Evolutionary conservation across 2,888 invertebrate genomes (phyloP), one percentile per base, ranked within the genome.

Genomic region (Lysandra coridon): DNA sequence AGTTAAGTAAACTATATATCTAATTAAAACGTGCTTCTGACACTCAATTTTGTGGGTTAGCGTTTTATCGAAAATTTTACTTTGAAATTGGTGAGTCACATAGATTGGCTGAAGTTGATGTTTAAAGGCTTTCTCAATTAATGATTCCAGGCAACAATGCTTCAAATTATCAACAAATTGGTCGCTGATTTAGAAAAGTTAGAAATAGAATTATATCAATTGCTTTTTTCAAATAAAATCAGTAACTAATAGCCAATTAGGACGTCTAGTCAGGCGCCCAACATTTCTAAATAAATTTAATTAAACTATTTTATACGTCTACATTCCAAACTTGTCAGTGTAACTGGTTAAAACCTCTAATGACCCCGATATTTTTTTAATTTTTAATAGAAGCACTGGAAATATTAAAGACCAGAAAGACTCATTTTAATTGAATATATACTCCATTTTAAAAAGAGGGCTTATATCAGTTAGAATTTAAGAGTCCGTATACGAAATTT

Each of bases 201-300:
- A 17, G 5, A 69, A 69, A 69, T 69, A 69, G 14, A 69, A 69
- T 69, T 69, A 2, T 64, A 64, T 64, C 64, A 64, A 64, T 62
- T 10, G 64, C 12, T 69, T 69, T 69, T 30, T 69, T 6, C 33
- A 37, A 69, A 37, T 33, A 37, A n/a, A 30, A 74, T 74, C 14
- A 37, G 37, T 5, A 17, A 73, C 73, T 73, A 73, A 73, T 73
- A 30, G 73, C 73, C 73, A 44, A 74, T 74, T 74, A 74, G 44
- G 44, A 44, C 12, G 74, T 74, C 74, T 74, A n/a, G 44, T 23
- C 44, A 74, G 44, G 74, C n/a, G 44, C 1, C 37, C 7, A 12
- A 23, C 44, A n/a, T 44, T 73, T 74, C 44, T n/a, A 74, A 44
- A 74, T 44, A 73, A 73, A 33, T 74, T 74, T 74, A 74, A 74